Percentiles rank a stretch among this genome's conserved stretches.
These are phyloP conservation scores for Ophioderma brevispina DNA, from an alignment of 35 echinoderm and acorn worm genomes.

Conservation along the genomic window DNA sequence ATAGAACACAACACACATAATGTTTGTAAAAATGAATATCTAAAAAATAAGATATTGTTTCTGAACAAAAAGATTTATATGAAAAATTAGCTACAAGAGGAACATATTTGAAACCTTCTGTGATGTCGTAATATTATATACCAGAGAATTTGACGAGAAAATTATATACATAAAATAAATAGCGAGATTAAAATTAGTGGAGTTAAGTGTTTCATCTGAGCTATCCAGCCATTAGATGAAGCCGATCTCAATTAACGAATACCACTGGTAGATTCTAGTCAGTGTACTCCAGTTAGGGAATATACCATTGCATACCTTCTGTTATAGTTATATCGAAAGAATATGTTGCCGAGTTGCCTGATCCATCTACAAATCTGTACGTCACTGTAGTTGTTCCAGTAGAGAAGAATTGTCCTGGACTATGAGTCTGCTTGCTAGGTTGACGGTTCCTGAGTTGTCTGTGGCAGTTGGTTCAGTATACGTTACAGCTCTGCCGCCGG, in stretches of 20 bases:
- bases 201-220: not conserved
- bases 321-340: conserved; percentile 8
- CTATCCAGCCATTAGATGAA: too few species aligned
- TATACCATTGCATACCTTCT: not conserved
- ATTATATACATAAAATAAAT: not conserved
- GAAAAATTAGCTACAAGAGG: too few species aligned
- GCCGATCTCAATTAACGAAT: not conserved
- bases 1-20: too few species aligned
- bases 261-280: not conserved
- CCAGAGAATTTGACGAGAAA: not conserved
- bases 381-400: conserved; percentile 48
- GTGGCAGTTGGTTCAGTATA: conserved; percentile 63
- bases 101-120: too few species aligned
- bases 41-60: not conserved
- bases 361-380: conserved; percentile 63
- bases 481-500: conserved; percentile 17
- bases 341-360: conserved; percentile 36
- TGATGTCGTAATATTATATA: not conserved
- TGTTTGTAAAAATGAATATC: not conserved
- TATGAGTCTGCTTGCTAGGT: not conserved
- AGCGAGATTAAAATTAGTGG: not conserved
- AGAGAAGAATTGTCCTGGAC: conserved; percentile 51
- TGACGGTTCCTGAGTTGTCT: conserved; percentile 61
- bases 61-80: not conserved
- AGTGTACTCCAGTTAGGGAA: not conserved